These are phyloP conservation scores for Phoenicopterus ruber DNA, from an alignment of 2,113 vertebrate species.

Conservation along the genomic window DNA sequence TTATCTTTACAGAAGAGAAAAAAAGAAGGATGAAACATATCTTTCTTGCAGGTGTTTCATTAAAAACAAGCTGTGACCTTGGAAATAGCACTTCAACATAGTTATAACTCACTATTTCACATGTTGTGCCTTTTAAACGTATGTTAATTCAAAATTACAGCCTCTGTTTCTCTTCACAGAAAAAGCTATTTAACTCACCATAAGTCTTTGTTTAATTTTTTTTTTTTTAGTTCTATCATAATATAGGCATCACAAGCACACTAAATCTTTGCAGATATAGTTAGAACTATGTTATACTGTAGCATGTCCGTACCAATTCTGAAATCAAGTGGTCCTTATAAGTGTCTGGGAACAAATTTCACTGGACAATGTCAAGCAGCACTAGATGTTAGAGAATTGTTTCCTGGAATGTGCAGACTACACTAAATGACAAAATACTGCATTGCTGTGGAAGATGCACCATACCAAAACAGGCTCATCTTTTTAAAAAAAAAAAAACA, in stretches of 20 bases:
- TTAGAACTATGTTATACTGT: not conserved
- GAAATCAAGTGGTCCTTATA: not conserved
- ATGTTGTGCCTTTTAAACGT: not conserved
- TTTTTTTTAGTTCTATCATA: not conserved
- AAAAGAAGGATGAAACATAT: not conserved
- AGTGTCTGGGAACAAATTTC: not conserved
- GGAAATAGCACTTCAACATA: not conserved
- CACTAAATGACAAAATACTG: not conserved
- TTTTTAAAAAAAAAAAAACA: no score
- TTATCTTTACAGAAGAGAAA: not conserved
- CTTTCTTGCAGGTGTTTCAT: not conserved
- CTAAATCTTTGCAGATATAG: not conserved
- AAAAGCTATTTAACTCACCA: not conserved
- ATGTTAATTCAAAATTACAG: not conserved
- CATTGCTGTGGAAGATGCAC: not conserved
- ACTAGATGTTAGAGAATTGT: not conserved
- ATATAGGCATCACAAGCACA: not conserved
- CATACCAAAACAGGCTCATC: not conserved
- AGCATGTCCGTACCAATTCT: not conserved
- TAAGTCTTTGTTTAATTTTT: not conserved
- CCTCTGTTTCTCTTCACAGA: not conserved
- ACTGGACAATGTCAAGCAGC: not conserved
- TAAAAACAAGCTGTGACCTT: not conserved
- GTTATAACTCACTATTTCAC: not conserved
- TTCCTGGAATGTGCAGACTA: not conserved